Conservation (phyloP, 2,113 vertebrate genomes). For the Vireo altiloquus region DNA sequence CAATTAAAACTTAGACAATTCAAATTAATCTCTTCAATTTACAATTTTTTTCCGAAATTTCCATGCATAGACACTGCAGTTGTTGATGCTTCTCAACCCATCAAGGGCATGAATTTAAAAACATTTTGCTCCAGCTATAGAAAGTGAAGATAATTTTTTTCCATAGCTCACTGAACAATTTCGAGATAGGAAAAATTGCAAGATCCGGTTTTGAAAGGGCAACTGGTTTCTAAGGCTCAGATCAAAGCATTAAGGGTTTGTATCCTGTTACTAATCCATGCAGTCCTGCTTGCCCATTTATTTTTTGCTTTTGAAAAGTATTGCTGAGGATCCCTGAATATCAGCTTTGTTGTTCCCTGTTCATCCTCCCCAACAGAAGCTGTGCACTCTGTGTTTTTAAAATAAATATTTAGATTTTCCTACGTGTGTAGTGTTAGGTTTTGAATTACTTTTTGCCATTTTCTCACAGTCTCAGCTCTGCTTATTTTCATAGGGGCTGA, state of each 20-base stretch:
- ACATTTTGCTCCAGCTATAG: not conserved
- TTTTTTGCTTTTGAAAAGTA: not conserved
- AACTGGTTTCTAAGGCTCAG: not conserved
- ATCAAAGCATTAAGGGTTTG: not conserved
- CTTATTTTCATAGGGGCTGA: conserved; percentile 68
- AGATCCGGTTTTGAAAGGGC: not conserved
- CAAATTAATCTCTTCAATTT: not conserved
- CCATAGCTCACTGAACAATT: not conserved
- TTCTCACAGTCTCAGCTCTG: conserved; percentile 63
- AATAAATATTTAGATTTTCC: conserved; percentile 64
- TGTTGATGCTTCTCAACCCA: not conserved
- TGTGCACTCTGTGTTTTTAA: conserved; percentile 44
- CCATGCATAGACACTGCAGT: not conserved
- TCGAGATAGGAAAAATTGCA: not conserved
- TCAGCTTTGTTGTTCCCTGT: not conserved
- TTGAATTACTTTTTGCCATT: conserved; percentile 55
- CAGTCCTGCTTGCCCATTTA: not conserved
- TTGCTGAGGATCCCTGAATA: not conserved
- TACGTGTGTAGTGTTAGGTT: not conserved
- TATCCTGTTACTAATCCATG: not conserved
- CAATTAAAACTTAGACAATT: not conserved
- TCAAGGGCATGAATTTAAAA: not conserved
- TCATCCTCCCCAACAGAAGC: conserved; percentile 1
- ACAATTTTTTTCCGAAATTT: not conserved
- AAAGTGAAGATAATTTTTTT: not conserved